These are phyloP conservation scores for Eurytemora carolleeae DNA, from an alignment of 1,140 invertebrate genomes.

Conservation along the genomic window DNA sequence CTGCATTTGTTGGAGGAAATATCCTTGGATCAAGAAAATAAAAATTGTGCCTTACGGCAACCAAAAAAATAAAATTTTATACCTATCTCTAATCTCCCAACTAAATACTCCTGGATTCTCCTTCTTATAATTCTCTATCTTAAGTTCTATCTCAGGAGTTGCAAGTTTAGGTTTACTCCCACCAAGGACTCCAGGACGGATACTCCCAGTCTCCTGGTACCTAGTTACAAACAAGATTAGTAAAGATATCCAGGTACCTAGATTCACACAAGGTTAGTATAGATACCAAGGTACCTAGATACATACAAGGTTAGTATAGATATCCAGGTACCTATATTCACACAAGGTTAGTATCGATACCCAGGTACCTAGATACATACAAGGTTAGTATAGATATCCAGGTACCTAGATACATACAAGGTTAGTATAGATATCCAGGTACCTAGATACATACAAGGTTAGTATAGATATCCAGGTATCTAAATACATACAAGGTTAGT, in stretches of 20 bases:
- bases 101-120: conserved; percentile 34
- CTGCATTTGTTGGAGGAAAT: too few species aligned
- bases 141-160: conserved; percentile 30
- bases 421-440: conserved; percentile 37
- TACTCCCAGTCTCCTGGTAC: conserved; percentile 38
- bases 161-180: conserved; percentile 26
- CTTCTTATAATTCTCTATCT: conserved; percentile 33
- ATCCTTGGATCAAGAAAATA: too few species aligned
- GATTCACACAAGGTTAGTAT: not conserved
- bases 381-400: conserved; percentile 74
- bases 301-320: conserved; percentile 32
- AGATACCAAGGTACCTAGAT: conserved; percentile 28
- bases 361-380: conserved; percentile 75
- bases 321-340: conserved; percentile 35
- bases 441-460: conserved; percentile 78
- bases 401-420: conserved; percentile 24
- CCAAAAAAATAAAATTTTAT: too few species aligned
- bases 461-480: conserved; percentile 58
- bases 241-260: conserved; percentile 36
- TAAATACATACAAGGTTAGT: not conserved
- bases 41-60: too few species aligned
- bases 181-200: conserved; percentile 31
- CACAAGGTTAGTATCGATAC: conserved; percentile 34
- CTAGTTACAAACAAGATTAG: not conserved
- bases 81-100: conserved; percentile 33